These are phyloP conservation scores for Teleogryllus occipitalis DNA, from an alignment of 1,140 invertebrate genomes.

Conservation along the genomic window DNA sequence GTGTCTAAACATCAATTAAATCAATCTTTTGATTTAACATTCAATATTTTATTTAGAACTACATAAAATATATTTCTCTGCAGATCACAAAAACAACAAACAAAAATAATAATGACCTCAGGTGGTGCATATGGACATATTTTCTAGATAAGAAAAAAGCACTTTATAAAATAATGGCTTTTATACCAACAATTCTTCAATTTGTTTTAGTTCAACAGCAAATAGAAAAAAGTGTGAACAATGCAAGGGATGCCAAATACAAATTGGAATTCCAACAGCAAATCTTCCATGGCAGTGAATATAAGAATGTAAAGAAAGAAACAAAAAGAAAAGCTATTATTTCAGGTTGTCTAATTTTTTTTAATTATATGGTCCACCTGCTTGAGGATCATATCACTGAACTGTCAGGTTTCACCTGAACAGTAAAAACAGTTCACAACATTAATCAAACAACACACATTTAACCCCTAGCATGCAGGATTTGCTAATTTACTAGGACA, in stretches of 20 bases:
- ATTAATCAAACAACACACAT: not conserved
- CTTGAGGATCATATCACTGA: not conserved
- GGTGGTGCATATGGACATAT: conserved; percentile 9
- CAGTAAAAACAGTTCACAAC: not conserved
- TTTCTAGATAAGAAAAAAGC: conserved; percentile 12
- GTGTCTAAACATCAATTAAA: not conserved
- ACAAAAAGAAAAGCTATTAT: not conserved
- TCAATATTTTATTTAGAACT: conserved; percentile 9
- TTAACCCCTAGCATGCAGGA: not conserved
- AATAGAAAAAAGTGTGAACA: conserved; percentile 19
- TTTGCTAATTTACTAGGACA: not conserved
- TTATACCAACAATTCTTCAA: conserved; percentile 15
- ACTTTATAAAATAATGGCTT: conserved; percentile 20
- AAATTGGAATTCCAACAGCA: not conserved
- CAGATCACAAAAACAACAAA: conserved; percentile 17
- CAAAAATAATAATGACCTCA: not conserved
- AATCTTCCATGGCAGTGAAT: conserved; percentile 17
- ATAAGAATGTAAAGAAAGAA: conserved; percentile 6
- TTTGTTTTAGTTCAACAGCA: conserved; percentile 17
- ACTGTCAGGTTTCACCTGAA: not conserved
- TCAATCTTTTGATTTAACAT: conserved; percentile 2
- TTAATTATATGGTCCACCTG: not conserved
- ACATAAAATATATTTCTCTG: conserved; percentile 20
- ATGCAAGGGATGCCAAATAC: conserved; percentile 16
- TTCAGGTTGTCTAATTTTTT: not conserved